phyloP scores from a whole-genome alignment of 2,888 invertebrate species.

The Rhamphomyia laevipes region DNA sequence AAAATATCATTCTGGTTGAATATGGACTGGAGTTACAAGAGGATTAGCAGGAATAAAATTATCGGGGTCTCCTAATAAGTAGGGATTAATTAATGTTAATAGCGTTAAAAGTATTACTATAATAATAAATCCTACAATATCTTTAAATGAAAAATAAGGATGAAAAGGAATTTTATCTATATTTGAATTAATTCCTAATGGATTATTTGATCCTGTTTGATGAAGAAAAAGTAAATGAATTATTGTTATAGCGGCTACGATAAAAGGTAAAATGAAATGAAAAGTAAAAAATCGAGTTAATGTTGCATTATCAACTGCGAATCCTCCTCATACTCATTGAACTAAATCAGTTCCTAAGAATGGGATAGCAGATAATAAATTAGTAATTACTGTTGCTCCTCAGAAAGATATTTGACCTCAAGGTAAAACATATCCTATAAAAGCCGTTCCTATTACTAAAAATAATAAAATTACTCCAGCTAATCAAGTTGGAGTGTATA shows the following conservation, averaged over 20 bases:
- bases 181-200: slow-evolving; percentile 51
- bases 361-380: slow-evolving; percentile 58
- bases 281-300: slow-evolving; percentile 62
- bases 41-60: slow-evolving; percentile 50
- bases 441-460: slow-evolving; percentile 57
- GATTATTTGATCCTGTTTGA: slow-evolving; percentile 56
- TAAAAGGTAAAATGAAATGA: slow-evolving; percentile 61
- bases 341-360: slow-evolving; percentile 52
- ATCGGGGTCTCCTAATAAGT: slow-evolving; percentile 55
- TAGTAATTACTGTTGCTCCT: slow-evolving; percentile 70
- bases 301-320: slow-evolving; percentile 60
- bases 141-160: slow-evolving; percentile 52
- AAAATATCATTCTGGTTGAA: slow-evolving; percentile 79
- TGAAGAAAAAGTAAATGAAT: slow-evolving; percentile 55
- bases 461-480: slow-evolving; percentile 54
- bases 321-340: slow-evolving; percentile 65
- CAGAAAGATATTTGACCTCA: slow-evolving; percentile 76
- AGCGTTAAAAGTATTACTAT: slow-evolving; percentile 42
- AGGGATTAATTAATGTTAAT: slow-evolving; percentile 45
- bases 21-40: slow-evolving; percentile 53
- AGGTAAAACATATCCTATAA: slow-evolving; percentile 65
- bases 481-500: slow-evolving; percentile 48
- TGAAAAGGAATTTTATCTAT: slow-evolving; percentile 58
- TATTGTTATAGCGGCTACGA: slow-evolving; percentile 47
- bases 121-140: slow-evolving; percentile 48